phyloP scores from a whole-genome alignment of 1,140 invertebrate species.

The Coelopa frigida region DNA sequence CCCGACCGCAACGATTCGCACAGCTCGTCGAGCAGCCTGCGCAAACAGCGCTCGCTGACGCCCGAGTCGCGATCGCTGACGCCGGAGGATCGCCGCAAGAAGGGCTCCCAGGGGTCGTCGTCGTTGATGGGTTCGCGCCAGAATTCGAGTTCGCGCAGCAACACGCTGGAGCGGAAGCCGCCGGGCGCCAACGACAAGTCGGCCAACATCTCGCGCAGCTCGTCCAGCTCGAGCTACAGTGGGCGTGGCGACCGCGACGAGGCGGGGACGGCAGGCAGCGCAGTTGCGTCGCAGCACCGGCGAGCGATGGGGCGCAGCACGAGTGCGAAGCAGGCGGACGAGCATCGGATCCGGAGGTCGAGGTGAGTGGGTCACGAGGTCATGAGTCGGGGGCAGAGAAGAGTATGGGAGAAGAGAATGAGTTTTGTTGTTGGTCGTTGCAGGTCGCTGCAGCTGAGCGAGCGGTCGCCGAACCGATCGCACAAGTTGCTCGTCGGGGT shows the following conservation, averaged over 20 bases:
- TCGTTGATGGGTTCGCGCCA: conserved; percentile 35
- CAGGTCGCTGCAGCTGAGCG: conserved; percentile 40
- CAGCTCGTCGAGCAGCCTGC: conserved; percentile 34
- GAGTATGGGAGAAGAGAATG: background rate
- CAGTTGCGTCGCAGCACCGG: conserved; percentile 15
- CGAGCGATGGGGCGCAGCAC: conserved; percentile 17
- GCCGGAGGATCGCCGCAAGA: conserved; percentile 37
- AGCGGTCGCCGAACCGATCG: conserved; percentile 38
- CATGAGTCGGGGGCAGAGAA: background rate
- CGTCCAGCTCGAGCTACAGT: conserved; percentile 43
- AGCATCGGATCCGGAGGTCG: conserved; percentile 38
- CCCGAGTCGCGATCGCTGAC: conserved; percentile 40
- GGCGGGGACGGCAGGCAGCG: background rate
- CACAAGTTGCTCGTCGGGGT: conserved; percentile 34
- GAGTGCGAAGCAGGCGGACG: conserved; percentile 32
- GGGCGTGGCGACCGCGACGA: conserved; percentile 28
- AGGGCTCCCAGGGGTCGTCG: conserved; percentile 34
- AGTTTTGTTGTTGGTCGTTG: conserved; percentile 4
- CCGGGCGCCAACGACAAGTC: conserved; percentile 29
- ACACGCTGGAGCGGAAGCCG: conserved; percentile 35
- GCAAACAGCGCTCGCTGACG: conserved; percentile 41
- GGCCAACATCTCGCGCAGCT: conserved; percentile 37
- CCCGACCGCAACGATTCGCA: conserved; percentile 41
- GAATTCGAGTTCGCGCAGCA: conserved; percentile 36
- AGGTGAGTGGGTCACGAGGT: conserved; percentile 23